Evolutionary conservation across 2,113 vertebrate species (phyloP), one percentile per base, ranked within the genome.

Genomic region (Haemorhous mexicanus): DNA sequence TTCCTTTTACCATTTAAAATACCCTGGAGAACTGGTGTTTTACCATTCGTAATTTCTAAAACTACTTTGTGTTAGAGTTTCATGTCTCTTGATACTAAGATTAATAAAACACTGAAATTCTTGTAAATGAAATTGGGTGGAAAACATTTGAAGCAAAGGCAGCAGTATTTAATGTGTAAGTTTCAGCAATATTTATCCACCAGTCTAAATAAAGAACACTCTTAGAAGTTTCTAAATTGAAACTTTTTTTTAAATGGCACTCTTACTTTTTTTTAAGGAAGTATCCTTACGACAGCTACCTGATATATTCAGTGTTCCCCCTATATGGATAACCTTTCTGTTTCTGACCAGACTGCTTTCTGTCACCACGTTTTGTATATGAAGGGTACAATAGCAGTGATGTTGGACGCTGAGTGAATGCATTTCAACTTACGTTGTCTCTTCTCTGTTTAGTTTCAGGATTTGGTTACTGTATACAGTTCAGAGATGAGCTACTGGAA

Each of bases 91-190:
- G 95, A 91, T 94, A 94, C 92, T 64, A 92, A 97, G 89, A 89
- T 88, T 97, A 97, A 96, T 97, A 93, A 97, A 97, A 90, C 84
- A 95, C 94, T 59, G 94, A 37, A 94, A 95, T 95, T 69, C 85
- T 95, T 96, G 93, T 95, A 96, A 95, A 91, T 92, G 73, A 95
- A 93, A 95, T 92, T 33, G 39, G 39, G 80, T 90, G 78, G 83
- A 96, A 97, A 97, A 84, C 47, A 83, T 75, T 11, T 89, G 78
- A 94, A 84, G 66, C 70, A 92, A 91, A 91, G 80, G 27, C 43
- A 81, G 63, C 8, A 44, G n/a, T 92, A 94, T 86, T 96, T 97
- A 97, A 91, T 91, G 75, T 59, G 35, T 52, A 92, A 92, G 44
- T 94, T 93, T 79, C 39, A 85, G 56, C 41, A 92, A 78, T 87